phyloP scores from a whole-genome alignment of 2,888 invertebrate genomes.

The Drosophila tanythrix region DNA sequence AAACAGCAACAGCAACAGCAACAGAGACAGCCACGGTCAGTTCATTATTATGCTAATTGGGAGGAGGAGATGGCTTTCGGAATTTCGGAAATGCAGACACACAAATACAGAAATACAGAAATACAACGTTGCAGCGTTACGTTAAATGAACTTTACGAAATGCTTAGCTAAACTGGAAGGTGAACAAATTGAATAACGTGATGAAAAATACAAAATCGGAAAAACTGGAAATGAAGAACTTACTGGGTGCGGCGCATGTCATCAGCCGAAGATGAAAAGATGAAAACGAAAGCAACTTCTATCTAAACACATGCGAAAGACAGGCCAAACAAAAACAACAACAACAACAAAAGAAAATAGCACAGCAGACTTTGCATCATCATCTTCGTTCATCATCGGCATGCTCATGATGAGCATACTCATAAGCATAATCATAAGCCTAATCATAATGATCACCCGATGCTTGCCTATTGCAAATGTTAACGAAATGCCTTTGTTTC shows the following conservation, averaged over 20 bases:
- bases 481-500: slow-evolving; percentile 74
- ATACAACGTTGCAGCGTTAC: slow-evolving; percentile 26
- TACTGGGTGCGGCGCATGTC: slow-evolving; percentile 35
- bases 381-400: slow-evolving; percentile 40
- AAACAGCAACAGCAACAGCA: neutral
- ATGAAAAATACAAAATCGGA: slow-evolving; percentile 19
- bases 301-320: neutral
- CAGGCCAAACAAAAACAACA: neutral
- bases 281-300: slow-evolving; percentile 49
- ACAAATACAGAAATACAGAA: neutral
- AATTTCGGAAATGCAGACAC: slow-evolving; percentile 67
- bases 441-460: slow-evolving; percentile 1
- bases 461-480: slow-evolving; percentile 57
- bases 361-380: slow-evolving; percentile 47
- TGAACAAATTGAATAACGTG: slow-evolving; percentile 23
- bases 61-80: slow-evolving; percentile 35
- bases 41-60: slow-evolving; percentile 72
- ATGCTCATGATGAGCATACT: slow-evolving; percentile 16
- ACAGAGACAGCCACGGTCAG: slow-evolving; percentile 21
- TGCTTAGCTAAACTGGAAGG: slow-evolving; percentile 27
- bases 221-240: slow-evolving; percentile 42
- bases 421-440: slow-evolving; percentile 13
- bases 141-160: slow-evolving; percentile 43
- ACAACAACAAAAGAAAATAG: neutral
- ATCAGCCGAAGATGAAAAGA: slow-evolving; percentile 18